phyloP scores from a whole-genome alignment of 2,113 vertebrate species.

The Thalassarche chlororhynchos region DNA sequence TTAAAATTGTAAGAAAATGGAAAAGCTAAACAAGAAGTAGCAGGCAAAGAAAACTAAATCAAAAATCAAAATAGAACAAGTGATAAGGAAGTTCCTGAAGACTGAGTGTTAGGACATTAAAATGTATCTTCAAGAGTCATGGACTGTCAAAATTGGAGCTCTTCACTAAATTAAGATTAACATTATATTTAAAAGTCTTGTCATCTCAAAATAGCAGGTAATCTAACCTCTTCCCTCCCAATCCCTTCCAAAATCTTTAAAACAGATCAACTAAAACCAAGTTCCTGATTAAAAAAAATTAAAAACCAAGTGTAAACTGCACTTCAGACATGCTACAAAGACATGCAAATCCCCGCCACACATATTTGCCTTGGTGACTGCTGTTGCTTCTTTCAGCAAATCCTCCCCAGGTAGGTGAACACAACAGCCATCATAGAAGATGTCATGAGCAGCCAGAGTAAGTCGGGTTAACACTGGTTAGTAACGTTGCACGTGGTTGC shows the following conservation, averaged over 20 bases:
- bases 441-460: conserved; percentile 75
- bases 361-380: conserved; percentile 79
- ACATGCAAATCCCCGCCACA: conserved; percentile 78
- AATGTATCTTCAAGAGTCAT: conserved; percentile 12
- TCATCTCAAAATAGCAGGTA: not conserved
- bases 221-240: conserved; percentile 37
- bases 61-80: conserved; percentile 69
- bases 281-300: not conserved
- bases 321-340: conserved; percentile 80
- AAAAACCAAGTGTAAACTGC: conserved; percentile 49
- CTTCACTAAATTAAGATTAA: conserved; percentile 13
- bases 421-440: conserved; percentile 71
- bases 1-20: conserved; percentile 87
- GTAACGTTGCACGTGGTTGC: conserved; percentile 76
- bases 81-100: conserved; percentile 51
- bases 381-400: conserved; percentile 76
- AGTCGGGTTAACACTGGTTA: conserved; percentile 82
- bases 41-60: conserved; percentile 77
- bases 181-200: not conserved
- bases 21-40: conserved; percentile 77
- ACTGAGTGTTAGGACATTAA: conserved; percentile 38
- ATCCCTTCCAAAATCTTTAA: conserved; percentile 5
- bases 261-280: not conserved
- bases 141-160: conserved; percentile 39
- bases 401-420: conserved; percentile 73